Base-by-base conservation (phyloP, 1,140 invertebrate species). In the Aphelenchoides fujianensis region DNA sequence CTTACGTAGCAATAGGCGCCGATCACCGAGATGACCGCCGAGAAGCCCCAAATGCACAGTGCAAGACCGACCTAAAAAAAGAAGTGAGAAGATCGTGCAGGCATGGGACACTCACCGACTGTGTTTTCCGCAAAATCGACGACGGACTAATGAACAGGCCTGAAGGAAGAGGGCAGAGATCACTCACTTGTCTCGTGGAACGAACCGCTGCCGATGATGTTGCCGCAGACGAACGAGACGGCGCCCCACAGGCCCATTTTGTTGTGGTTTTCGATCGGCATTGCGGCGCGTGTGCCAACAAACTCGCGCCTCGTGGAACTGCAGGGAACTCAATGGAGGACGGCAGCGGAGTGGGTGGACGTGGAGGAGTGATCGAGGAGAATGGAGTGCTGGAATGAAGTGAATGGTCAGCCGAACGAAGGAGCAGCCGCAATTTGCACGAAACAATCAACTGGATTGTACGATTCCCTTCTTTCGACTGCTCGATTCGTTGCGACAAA, bases 1-100 rank as follows among this genome's bases (percentile, higher is more conserved):
- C 41, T 48, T 48, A 72, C 91, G 82, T 92, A 93, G 81, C 91
- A 93, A 0, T 53, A 82, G 27, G 78, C 79, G 16, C 78, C 78
- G 9, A 79, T n/a, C 70, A 69, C 64, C 27, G 79, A 75, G 7
- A 79, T 74, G 23, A 63, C 48, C n/a, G 79, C 77, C 12, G 79
- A 79, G 2, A 79, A 19, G 28, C 32, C 23, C 77, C 77, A 79
- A 54, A 79, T 68, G 30, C 68, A 69, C 16, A 79, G 67, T 9
- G 77, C 78, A 30, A 81, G 59, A 12, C 77, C 77, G 37, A 79
- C 75, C 78, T 80, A 74, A 76, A 79, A 12, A 28, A 72, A 68
- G 16, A 62, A 12, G 3, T 28, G 61, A 5, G 27, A 67, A 68
- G 41, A 16, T 48, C 12, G 28, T 3, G 66, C 66, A 27, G 28